Evolutionary conservation across 2,113 vertebrate genomes (phyloP), one percentile per base, ranked within the genome.

Genomic region (Brachyhypopomus occidentalis): DNA sequence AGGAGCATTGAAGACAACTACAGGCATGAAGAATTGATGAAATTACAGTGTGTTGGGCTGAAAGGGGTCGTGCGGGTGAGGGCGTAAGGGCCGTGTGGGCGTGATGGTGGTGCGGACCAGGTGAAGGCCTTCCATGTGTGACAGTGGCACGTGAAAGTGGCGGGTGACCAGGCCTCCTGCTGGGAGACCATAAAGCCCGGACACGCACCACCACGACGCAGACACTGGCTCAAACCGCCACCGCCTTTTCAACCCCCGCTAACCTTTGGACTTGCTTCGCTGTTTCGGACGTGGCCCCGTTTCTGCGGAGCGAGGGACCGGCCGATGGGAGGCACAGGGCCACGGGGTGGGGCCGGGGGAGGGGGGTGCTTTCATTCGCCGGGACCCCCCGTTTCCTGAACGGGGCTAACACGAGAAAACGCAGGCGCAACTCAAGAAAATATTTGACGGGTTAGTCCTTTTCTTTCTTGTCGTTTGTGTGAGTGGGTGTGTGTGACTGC

Each of bases 21-120:
- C 90, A 93, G 92, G 90, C 94, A 94, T 95, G 93, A 93, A 94
- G 93, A 95, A 96, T 93, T 90, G 92, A 93, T 92, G 91, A 94
- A 94, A 95, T 95, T 94, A 95, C 88, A 88, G 92, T 94, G 92
- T 92, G 92, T 93, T 94, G 88, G 92, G 88, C 85, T 90, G 92
- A 93, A 93, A 91, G 93, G 87, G 84, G 77, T 59, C 34, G 77
- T 71, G 72, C 63, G 38, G 85, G 12, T 85, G 90, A 89, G 89
- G 92, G 88, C 91, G 91, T 87, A 90, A 92, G 89, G 87, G 90
- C 89, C 90, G 87, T 89, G 85, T 2, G 23, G 80, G 91, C 88
- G 92, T 91, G 89, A 90, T 92, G 91, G 92, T 90, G 90, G 89
- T 92, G 89, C 88, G 94, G 87, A 94, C 94, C 94, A 95, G 93